These are phyloP conservation scores for Hofmannophila pseudospretella DNA, from an alignment of 2,888 invertebrate species.

Conservation along the genomic window DNA sequence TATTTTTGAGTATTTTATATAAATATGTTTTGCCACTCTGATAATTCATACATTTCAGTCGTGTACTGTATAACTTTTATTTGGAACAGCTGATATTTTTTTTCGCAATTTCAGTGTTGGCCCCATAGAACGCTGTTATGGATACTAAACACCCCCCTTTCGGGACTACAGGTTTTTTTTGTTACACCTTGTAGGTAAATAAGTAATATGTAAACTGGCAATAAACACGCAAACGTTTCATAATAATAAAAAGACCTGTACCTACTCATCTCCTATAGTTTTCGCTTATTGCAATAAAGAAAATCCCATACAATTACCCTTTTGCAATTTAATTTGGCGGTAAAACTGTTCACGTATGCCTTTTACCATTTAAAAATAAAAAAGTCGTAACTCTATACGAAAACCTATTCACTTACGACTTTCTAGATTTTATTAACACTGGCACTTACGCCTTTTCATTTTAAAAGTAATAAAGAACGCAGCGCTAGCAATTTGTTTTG, in stretches of 20 bases:
- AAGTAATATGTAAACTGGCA: too few species aligned
- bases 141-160: too few species aligned
- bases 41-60: too few species aligned
- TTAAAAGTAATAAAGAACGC: conserved; percentile 56
- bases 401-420: conserved; percentile 1
- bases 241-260: background rate
- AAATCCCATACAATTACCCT: conserved; percentile 55
- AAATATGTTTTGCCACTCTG: too few species aligned
- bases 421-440: conserved; percentile 25
- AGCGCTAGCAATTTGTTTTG: conserved; percentile 75
- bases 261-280: conserved; percentile 1
- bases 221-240: too few species aligned
- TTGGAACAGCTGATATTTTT: too few species aligned
- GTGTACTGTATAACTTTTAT: too few species aligned
- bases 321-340: conserved; percentile 46
- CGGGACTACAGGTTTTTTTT: too few species aligned
- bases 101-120: too few species aligned
- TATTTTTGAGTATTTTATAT: too few species aligned
- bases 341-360: conserved; percentile 12
- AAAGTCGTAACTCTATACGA: conserved; percentile 22
- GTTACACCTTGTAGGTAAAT: too few species aligned
- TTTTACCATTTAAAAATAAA: conserved; percentile 13
- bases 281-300: conserved; percentile 28
- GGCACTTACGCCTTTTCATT: conserved; percentile 51
- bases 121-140: too few species aligned